Evolutionary conservation across 2,888 invertebrate species (phyloP).

Genomic region (Phorcus lineatus): DNA sequence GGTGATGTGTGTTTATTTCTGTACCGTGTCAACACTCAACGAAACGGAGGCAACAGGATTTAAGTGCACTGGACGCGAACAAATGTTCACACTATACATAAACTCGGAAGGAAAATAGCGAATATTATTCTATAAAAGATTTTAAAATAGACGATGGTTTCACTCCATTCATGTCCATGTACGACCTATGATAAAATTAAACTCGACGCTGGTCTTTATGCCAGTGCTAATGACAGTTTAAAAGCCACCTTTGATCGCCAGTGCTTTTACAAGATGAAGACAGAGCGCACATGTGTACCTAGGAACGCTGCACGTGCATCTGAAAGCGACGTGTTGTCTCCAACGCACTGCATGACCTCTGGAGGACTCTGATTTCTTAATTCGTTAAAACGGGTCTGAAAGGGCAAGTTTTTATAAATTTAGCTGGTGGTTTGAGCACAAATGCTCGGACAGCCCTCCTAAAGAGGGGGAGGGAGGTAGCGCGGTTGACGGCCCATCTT

Average conservation of each 20-base stretch:
- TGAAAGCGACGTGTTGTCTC: background rate
- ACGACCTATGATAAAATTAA: background rate
- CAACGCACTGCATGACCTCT: background rate
- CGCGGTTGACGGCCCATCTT: background rate
- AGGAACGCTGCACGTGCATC: background rate
- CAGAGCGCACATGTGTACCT: background rate
- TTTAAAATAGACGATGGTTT: background rate
- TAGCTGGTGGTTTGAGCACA: background rate
- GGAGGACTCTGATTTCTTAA: background rate
- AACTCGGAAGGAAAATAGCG: background rate
- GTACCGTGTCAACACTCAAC: background rate
- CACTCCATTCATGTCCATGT: background rate
- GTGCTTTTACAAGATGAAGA: background rate
- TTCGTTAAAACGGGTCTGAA: background rate
- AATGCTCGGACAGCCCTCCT: background rate
- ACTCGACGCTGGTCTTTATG: background rate
- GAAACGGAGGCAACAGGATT: background rate
- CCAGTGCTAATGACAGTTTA: background rate
- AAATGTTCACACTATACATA: background rate
- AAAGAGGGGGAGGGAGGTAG: background rate
- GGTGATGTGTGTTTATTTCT: background rate
- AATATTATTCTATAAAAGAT: slow-evolving; percentile 4
- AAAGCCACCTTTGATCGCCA: background rate
- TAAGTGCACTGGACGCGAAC: background rate
- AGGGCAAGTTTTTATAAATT: background rate